A percentile compares a stretch with the other conserved stretches of the same genome.
These are phyloP conservation scores for Cecidostiba fungosa DNA, from an alignment of 2,888 invertebrate species.

Conservation along the genomic window DNA sequence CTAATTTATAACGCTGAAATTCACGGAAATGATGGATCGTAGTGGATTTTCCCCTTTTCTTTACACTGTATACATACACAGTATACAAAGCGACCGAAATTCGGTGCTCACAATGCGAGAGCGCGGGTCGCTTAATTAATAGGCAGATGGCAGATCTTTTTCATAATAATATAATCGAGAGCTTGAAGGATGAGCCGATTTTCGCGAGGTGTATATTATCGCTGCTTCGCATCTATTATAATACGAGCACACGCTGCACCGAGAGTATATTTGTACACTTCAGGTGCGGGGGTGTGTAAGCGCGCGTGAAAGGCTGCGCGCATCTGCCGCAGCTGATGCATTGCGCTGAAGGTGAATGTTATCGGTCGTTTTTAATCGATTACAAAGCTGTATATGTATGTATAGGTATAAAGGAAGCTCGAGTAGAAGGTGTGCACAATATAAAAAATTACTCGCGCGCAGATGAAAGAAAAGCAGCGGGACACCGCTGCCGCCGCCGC, in stretches of 20 bases:
- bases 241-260: neutral
- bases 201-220: neutral
- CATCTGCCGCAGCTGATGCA: constrained; percentile 33
- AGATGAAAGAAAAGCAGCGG: constrained; percentile 1
- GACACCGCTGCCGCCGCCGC: constrained; percentile 17
- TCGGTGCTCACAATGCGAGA: too few species aligned
- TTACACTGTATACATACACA: neutral
- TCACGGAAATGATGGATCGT: constrained; percentile 55
- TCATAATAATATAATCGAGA: neutral
- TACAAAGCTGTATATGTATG: neutral
- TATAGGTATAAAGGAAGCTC: neutral
- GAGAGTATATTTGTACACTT: neutral
- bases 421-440: neutral
- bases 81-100: neutral
- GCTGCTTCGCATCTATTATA: neutral
- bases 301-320: neutral
- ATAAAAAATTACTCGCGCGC: neutral
- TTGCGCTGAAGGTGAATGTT: neutral
- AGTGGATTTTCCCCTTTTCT: neutral
- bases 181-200: constrained; percentile 3
- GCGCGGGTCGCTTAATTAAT: neutral
- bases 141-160: neutral
- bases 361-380: neutral
- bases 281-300: constrained; percentile 12
- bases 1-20: constrained; percentile 73